Base-by-base conservation (phyloP, 2,113 vertebrate genomes). In the Corythornis vintsioides region DNA sequence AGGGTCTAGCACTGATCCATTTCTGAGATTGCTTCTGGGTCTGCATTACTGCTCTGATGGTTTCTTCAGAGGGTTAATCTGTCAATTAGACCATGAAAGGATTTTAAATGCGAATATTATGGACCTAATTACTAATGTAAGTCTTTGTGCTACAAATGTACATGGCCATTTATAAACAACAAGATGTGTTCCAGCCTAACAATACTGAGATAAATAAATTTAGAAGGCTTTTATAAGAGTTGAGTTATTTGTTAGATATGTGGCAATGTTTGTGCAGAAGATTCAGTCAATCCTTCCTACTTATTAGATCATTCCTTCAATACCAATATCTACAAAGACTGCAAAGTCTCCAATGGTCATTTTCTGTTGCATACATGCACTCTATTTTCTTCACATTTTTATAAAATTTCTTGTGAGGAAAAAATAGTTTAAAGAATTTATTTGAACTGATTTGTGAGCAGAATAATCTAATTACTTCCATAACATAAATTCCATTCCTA, bases 91-190 rank as follows among this genome's bases (percentile, higher is more conserved):
- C 80, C 83, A 89, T 26, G 6, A 91, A 91, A 29, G 29, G 21
- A 74, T 78, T 92, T 89, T 31, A 88, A 83, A 94, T 59, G 55
- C 42, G 18, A 85, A 67, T 76, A 87, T 88, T 94, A 91, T 64
- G 85, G 75, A 91, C 79, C 60, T 83, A 93, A 89, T 92, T 89
- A 88, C 60, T 91, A 92, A 83, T 85, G 83, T 85, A 94, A 81
- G 43, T 87, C 59, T 72, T 55, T 40, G 24, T 60, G 43, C 43
- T 92, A 35, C 64, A 92, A 83, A 87, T 31, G 43, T 59, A 65
- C 47, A n/a, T 14, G 18, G 7, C 63, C 35, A 18, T 71, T 55
- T 25, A 73, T 28, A 92, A 83, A 91, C 22, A 87, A 59, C 9
- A 75, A 79, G n/a, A 57, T 76, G 15, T 12, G 5, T 59, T 74